phyloP scores from a whole-genome alignment of 2,888 invertebrate species.

The Amblyteles armatorius region DNA sequence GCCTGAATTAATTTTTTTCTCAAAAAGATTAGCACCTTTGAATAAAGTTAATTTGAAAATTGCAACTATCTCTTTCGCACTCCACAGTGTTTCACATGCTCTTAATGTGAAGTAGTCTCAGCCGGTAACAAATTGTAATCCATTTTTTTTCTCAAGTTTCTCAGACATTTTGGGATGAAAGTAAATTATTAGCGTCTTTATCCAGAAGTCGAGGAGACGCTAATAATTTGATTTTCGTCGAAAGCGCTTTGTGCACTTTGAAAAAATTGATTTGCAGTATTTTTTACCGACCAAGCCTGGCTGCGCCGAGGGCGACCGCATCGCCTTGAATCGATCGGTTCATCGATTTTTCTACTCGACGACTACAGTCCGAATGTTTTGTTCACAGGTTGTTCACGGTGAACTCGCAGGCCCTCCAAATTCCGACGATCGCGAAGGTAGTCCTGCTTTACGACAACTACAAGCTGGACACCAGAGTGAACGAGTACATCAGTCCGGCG shows the following conservation, averaged over 20 bases:
- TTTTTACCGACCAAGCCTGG: background rate
- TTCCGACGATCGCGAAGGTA: slow-evolving; percentile 91
- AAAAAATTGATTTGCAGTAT: background rate
- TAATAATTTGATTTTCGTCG: background rate
- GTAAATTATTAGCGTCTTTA: background rate
- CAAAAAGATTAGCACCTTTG: no score
- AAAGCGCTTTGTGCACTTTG: background rate
- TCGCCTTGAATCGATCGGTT: background rate
- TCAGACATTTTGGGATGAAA: background rate
- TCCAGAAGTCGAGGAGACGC: background rate
- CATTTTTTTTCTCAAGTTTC: no score
- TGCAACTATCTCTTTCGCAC: no score
- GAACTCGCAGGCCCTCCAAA: slow-evolving; percentile 87
- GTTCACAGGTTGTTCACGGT: slow-evolving; percentile 89
- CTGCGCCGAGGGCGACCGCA: background rate
- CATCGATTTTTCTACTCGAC: background rate
- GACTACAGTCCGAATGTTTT: slow-evolving; percentile 27
- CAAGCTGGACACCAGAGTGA: slow-evolving; percentile 89
- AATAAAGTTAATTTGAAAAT: no score
- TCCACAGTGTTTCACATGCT: no score
- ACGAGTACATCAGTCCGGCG: slow-evolving; percentile 91
- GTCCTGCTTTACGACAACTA: slow-evolving; percentile 93
- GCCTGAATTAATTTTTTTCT: no score
- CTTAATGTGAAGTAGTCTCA: no score
- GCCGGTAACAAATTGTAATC: no score